phyloP scores from a whole-genome alignment of 2,888 invertebrate genomes.

The Phania funesta region DNA sequence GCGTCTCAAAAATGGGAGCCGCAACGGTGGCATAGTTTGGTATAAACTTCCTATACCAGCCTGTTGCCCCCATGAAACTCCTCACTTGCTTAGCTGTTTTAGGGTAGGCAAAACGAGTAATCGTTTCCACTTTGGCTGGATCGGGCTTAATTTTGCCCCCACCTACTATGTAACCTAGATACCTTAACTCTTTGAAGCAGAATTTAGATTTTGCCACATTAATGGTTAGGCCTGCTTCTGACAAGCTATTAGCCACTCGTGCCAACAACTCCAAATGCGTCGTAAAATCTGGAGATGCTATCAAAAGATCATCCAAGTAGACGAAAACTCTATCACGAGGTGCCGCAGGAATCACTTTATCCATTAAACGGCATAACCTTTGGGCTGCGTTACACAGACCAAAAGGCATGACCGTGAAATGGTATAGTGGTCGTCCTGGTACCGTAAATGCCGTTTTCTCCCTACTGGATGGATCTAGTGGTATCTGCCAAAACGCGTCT shows the following conservation, averaged over 20 bases:
- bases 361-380: constrained; percentile 30
- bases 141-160: constrained; percentile 4
- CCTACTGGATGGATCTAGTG: constrained; percentile 19
- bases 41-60: neutral
- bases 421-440: constrained; percentile 10
- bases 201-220: constrained; percentile 25
- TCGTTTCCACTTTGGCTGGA: neutral
- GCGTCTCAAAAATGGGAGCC: neutral
- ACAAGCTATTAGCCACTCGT: neutral
- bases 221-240: constrained; percentile 15
- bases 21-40: neutral
- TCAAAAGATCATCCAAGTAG: too few relatives aligned
- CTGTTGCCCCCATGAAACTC: neutral
- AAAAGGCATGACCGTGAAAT: constrained; percentile 58
- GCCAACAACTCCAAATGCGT: neutral
- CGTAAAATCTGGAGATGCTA: too few relatives aligned
- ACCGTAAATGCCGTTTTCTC: constrained; percentile 26
- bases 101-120: neutral
- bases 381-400: constrained; percentile 32
- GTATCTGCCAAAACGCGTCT: constrained; percentile 43
- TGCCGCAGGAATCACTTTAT: constrained; percentile 7
- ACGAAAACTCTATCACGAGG: constrained; percentile 11
- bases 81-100: neutral
- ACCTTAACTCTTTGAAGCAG: constrained; percentile 19
- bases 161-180: constrained; percentile 30